Conservation (phyloP, 2,888 invertebrate species). For the Deilephila elpenor region DNA sequence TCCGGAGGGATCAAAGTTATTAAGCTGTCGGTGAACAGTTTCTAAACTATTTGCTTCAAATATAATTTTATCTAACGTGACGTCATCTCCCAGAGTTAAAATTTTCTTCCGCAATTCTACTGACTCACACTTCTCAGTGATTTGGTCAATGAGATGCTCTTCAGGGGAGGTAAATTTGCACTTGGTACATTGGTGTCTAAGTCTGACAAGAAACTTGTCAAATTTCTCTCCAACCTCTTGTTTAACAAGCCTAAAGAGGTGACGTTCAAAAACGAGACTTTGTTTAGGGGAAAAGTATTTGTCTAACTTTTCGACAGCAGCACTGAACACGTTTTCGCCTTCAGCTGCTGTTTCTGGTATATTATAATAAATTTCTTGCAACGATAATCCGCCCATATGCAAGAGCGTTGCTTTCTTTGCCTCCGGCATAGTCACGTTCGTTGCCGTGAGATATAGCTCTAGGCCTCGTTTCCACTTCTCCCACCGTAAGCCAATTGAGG, state of each 20-base stretch:
- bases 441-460: not conserved
- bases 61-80: not conserved
- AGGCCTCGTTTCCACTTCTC: not conserved
- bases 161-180: not conserved
- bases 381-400: not conserved
- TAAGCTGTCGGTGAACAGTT: not conserved
- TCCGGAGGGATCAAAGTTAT: not conserved
- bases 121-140: not conserved
- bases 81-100: not conserved
- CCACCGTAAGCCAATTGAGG: not conserved
- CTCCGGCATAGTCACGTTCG: not conserved
- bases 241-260: not conserved
- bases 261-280: not conserved
- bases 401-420: not conserved
- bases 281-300: slow-evolving; percentile 6
- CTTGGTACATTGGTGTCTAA: not conserved
- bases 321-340: not conserved
- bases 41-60: not conserved
- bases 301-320: not conserved
- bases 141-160: not conserved
- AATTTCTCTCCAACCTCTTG: not conserved
- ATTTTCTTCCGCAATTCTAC: not conserved
- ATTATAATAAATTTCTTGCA: slow-evolving; percentile 1
- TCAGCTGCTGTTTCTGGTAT: not conserved
- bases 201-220: not conserved